Percentiles rank a stretch among this genome's conserved stretches.
Evolutionary conservation across 2,888 invertebrate genomes (phyloP).

Genomic region (Cepaea hortensis): DNA sequence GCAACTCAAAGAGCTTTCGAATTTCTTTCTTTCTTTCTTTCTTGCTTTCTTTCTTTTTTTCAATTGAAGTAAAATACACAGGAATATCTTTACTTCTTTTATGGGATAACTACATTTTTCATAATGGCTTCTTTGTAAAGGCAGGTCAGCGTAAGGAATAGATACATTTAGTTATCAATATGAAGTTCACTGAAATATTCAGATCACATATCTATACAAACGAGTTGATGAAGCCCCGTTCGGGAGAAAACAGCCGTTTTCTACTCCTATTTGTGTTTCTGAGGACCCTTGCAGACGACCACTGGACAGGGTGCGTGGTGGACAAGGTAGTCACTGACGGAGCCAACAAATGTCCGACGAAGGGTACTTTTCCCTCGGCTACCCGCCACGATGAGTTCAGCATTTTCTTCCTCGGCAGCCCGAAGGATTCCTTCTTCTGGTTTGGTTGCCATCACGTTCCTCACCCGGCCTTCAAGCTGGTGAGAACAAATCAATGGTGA

Average conservation of each 20-base stretch:
- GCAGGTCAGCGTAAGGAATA: no score
- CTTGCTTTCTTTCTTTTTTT: no score
- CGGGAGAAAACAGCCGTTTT: neutral
- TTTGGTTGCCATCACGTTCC: constrained; percentile 50
- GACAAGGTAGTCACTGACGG: constrained; percentile 51
- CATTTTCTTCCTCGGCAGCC: constrained; percentile 45
- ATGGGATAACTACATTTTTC: no score
- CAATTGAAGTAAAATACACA: no score
- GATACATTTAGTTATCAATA: no score
- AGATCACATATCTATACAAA: no score
- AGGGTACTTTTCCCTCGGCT: constrained; percentile 46
- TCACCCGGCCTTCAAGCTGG: constrained; percentile 49
- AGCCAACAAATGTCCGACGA: constrained; percentile 50
- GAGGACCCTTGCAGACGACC: constrained; percentile 46
- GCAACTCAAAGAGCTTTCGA: no score
- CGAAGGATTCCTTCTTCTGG: constrained; percentile 50
- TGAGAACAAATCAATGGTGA: neutral
- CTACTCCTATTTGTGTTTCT: neutral
- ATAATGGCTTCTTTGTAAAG: no score
- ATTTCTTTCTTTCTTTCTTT: no score
- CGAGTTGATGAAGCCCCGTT: no score
- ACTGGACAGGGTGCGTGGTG: constrained; percentile 50
- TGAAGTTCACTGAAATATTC: no score
- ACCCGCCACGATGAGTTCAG: constrained; percentile 44
- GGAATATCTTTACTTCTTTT: no score